A percentile compares a stretch with the other conserved stretches of the same genome.
phyloP scores from a whole-genome alignment of 2,113 vertebrate species.

The Notiomystis cincta region DNA sequence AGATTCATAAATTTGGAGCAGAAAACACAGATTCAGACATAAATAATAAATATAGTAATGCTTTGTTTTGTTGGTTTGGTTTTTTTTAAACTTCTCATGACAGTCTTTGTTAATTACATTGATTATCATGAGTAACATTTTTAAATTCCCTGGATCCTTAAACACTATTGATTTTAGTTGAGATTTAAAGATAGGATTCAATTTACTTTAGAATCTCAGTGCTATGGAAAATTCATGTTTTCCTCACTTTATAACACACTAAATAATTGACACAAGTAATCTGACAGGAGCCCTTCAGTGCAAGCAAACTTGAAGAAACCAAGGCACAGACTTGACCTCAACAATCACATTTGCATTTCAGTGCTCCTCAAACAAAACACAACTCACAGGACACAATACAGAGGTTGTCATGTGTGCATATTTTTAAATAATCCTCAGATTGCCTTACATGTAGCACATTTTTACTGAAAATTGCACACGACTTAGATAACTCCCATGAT shows the following conservation, averaged over 20 bases:
- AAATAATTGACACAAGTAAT: not conserved
- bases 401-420: not conserved
- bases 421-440: not conserved
- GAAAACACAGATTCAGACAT: not conserved
- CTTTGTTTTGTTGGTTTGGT: not conserved
- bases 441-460: not conserved
- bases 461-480: not conserved
- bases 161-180: not conserved
- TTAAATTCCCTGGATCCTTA: not conserved
- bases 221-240: not conserved
- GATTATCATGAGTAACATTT: not conserved
- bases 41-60: not conserved
- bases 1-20: not conserved
- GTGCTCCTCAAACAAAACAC: not conserved
- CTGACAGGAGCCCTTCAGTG: not conserved
- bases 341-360: not conserved
- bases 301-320: not conserved
- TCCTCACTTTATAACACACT: not conserved
- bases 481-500: not conserved
- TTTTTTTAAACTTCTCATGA: not conserved
- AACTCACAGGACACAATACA: not conserved
- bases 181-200: not conserved
- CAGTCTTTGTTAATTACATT: not conserved
- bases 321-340: not conserved
- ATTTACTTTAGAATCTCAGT: not conserved